Evolutionary conservation across 2,113 vertebrate species (phyloP).

Genomic region (Phalacrocorax pelagicus): DNA sequence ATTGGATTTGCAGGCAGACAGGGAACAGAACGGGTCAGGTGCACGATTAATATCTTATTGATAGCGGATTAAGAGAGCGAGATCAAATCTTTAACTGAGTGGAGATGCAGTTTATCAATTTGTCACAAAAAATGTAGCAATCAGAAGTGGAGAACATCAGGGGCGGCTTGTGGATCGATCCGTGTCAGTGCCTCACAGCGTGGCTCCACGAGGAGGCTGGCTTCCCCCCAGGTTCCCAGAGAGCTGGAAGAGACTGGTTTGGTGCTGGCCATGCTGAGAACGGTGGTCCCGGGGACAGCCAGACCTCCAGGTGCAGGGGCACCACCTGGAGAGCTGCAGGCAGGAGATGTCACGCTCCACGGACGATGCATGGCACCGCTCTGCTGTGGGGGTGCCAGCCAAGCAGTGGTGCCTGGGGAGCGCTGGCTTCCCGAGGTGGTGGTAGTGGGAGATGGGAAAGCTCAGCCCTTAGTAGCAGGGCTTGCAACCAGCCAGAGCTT

Average conservation of each 20-base stretch:
- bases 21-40: slow-evolving; percentile 67
- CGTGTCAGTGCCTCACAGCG: background rate
- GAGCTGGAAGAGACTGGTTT: background rate
- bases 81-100: slow-evolving; percentile 79
- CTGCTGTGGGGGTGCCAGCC: background rate
- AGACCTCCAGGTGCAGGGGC: fast-evolving
- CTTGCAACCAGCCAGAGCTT: background rate
- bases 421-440: background rate
- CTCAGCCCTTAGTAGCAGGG: background rate
- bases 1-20: slow-evolving; percentile 76
- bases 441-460: background rate
- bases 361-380: background rate
- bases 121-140: slow-evolving; percentile 78
- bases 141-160: slow-evolving; percentile 64
- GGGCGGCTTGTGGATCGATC: slow-evolving; percentile 42
- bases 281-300: fast-evolving
- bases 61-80: slow-evolving; percentile 76
- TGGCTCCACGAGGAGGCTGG: background rate
- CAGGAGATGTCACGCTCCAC: background rate
- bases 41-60: slow-evolving; percentile 79
- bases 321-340: background rate
- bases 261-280: background rate
- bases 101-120: slow-evolving; percentile 81
- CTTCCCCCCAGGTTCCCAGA: background rate
- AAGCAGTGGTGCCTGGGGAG: background rate